These are phyloP conservation scores for Stramonita haemastoma DNA, from an alignment of 2,888 invertebrate genomes.

Conservation along the genomic window DNA sequence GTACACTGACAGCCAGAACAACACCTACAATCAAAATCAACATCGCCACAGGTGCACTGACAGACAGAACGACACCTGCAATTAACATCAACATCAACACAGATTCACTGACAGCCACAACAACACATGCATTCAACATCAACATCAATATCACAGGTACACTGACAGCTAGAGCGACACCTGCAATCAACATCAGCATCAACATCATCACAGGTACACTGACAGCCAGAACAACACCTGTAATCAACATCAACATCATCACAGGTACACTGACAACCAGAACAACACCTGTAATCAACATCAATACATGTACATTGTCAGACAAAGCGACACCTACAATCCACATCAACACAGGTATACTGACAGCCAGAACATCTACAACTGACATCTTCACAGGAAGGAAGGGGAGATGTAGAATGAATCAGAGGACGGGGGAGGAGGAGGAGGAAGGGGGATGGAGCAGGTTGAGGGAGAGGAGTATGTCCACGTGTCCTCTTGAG, in stretches of 20 bases:
- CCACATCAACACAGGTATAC: background rate
- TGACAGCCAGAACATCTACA: slow-evolving; percentile 38
- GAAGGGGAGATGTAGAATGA: background rate
- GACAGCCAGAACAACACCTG: no score
- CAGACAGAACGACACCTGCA: no score
- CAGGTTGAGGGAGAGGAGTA: no score
- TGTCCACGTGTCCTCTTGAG: no score
- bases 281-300: background rate
- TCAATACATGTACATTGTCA: no score
- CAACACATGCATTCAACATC: background rate
- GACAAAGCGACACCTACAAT: no score
- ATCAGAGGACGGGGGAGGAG: background rate
- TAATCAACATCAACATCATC: no score
- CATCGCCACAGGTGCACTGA: no score
- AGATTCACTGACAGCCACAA: slow-evolving; percentile 33
- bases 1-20: no score
- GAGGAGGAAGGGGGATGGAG: background rate
- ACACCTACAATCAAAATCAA: no score
- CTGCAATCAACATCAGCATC: background rate
- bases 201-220: background rate
- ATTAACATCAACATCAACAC: slow-evolving; percentile 16
- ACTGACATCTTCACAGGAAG: no score
- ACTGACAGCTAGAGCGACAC: slow-evolving; percentile 37
- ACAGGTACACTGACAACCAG: background rate
- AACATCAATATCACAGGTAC: slow-evolving; percentile 28